Conservation (phyloP, 2,797 vertebrate genomes). For the Petrocephalus sullivani region DNA sequence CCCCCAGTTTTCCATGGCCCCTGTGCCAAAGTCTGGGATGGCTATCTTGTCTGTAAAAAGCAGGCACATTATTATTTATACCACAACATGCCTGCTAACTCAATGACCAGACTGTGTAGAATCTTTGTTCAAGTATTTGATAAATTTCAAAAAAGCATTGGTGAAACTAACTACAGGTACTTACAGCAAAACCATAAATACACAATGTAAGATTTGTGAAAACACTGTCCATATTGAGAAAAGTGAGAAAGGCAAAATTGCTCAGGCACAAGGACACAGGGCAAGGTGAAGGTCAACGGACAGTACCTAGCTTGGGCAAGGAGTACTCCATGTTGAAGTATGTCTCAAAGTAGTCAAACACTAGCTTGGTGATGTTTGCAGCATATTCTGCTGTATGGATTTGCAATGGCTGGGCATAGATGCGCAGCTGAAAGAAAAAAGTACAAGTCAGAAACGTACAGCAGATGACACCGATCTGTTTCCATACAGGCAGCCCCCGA, state of each 20-base stretch:
- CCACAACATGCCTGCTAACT: neutral
- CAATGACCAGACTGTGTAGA: neutral
- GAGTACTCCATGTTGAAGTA: constrained; percentile 86
- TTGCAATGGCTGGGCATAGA: constrained; percentile 83
- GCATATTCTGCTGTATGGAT: constrained; percentile 75
- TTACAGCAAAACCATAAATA: neutral
- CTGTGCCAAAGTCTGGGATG: constrained; percentile 78
- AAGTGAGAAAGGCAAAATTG: neutral
- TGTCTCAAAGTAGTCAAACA: constrained; percentile 87
- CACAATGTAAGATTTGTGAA: neutral
- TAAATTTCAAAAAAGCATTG: neutral
- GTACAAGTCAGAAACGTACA: neutral
- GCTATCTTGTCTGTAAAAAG: constrained; percentile 74
- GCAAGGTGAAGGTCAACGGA: neutral
- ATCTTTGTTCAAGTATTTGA: neutral
- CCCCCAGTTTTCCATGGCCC: constrained; percentile 97
- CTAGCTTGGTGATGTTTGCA: constrained; percentile 69
- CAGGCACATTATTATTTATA: neutral
- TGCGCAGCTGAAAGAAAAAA: constrained; percentile 66
- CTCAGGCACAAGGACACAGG: neutral
- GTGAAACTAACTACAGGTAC: neutral
- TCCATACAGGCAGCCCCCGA: neutral
- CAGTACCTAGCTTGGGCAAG: constrained; percentile 82
- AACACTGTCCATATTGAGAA: neutral
- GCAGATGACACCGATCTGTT: neutral